These are phyloP conservation scores for Epizoanthus scotinus DNA, from an alignment of 92 coral and sea anemone species.

Conservation along the genomic window DNA sequence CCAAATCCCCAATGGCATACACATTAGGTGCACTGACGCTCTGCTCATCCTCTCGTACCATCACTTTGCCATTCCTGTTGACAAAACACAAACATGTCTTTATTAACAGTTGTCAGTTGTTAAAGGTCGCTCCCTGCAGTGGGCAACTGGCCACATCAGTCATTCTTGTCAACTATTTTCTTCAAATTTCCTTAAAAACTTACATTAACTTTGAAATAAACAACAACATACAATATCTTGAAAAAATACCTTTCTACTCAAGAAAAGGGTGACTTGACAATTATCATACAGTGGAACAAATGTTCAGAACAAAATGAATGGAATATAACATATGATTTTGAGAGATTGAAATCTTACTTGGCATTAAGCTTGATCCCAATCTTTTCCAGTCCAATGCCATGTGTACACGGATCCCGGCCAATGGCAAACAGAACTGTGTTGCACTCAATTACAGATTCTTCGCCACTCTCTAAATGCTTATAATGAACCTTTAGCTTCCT, in stretches of 20 bases:
- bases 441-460: slow-evolving; percentile 78
- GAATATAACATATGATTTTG: too few species aligned
- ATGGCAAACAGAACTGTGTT: slow-evolving; percentile 94
- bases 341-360: slow-evolving; percentile 61
- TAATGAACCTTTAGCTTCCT: slow-evolving; percentile 80
- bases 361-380: slow-evolving; percentile 82
- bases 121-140: too few species aligned
- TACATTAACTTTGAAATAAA: too few species aligned
- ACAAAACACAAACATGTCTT: background rate
- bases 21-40: slow-evolving; percentile 76
- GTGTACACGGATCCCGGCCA: slow-evolving; percentile 94
- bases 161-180: too few species aligned
- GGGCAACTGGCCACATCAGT: too few species aligned
- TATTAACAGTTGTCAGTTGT: too few species aligned
- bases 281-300: background rate
- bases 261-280: too few species aligned
- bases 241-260: too few species aligned
- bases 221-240: too few species aligned
- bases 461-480: slow-evolving; percentile 77
- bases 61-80: slow-evolving; percentile 85
- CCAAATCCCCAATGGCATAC: slow-evolving; percentile 87
- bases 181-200: too few species aligned
- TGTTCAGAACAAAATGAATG: background rate
- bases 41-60: slow-evolving; percentile 84
- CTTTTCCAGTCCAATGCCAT: slow-evolving; percentile 90